phyloP scores from a whole-genome alignment of 1,140 invertebrate genomes.

The Calephelis virginiensis region DNA sequence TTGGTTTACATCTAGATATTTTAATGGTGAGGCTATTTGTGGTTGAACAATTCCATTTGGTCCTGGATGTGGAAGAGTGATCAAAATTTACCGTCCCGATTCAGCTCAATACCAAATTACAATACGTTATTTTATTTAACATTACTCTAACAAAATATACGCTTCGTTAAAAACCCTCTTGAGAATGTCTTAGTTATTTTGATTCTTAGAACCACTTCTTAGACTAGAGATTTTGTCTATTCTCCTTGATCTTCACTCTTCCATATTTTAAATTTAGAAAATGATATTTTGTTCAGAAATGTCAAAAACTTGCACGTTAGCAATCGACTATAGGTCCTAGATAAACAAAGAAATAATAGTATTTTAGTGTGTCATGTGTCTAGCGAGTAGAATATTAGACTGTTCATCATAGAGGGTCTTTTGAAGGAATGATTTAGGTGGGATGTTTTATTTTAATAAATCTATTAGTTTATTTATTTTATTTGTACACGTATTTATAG shows the following conservation, averaged over 20 bases:
- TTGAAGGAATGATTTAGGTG: constrained; percentile 63
- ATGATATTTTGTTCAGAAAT: constrained; percentile 48
- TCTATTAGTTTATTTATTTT: constrained; percentile 45
- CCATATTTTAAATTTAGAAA: constrained; percentile 70
- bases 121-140: not conserved
- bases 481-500: constrained; percentile 37
- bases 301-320: constrained; percentile 67
- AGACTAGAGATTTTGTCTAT: constrained; percentile 46
- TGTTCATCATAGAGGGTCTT: constrained; percentile 30
- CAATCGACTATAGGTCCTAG: constrained; percentile 50
- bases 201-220: constrained; percentile 40
- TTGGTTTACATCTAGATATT: constrained; percentile 43
- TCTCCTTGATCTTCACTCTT: constrained; percentile 72
- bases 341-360: constrained; percentile 56
- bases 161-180: constrained; percentile 34
- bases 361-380: constrained; percentile 62
- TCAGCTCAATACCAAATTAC: constrained; percentile 2
- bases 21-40: constrained; percentile 61
- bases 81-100: constrained; percentile 27
- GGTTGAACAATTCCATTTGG: constrained; percentile 60
- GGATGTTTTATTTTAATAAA: constrained; percentile 33
- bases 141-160: not conserved
- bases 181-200: constrained; percentile 43
- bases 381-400: constrained; percentile 44
- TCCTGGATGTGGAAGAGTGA: constrained; percentile 75